Percentiles rank a stretch among this genome's conserved stretches.
Conservation (phyloP, 53 echinoderm and acorn worm species). For the Luidia sarsii region DNA sequence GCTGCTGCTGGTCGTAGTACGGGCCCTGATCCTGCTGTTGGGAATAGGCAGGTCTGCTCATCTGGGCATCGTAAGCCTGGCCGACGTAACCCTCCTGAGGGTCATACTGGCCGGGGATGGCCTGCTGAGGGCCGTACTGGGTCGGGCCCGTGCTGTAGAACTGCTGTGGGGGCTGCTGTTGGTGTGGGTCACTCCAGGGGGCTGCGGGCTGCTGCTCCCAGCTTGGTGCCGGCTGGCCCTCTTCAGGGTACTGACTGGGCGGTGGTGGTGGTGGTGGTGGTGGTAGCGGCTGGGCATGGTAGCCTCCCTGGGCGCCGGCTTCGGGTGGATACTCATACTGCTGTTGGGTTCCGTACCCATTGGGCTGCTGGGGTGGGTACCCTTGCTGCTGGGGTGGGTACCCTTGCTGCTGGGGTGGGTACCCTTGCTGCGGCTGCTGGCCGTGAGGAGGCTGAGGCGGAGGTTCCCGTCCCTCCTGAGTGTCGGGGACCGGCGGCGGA, state of each 20-base stretch:
- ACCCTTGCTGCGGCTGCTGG: background rate
- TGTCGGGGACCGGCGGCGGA: background rate
- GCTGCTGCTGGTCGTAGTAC: constrained; percentile 9
- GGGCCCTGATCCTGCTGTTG: background rate
- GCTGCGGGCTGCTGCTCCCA: constrained; percentile 33
- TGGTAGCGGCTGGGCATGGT: constrained; percentile 3
- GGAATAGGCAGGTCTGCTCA: too few relatives aligned
- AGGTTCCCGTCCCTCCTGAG: too few relatives aligned
- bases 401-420: constrained; percentile 33
- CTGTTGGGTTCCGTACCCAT: constrained; percentile 42
- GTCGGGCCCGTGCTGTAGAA: constrained; percentile 4
- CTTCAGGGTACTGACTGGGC: constrained; percentile 2
- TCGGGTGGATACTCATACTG: constrained; percentile 24
- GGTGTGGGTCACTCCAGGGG: constrained; percentile 8
- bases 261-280: constrained; percentile 11
- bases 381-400: constrained; percentile 47
- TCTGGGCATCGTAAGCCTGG: too few relatives aligned
- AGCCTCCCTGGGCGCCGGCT: background rate
- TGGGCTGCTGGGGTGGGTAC: constrained; percentile 41
- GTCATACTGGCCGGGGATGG: background rate
- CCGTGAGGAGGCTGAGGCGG: background rate
- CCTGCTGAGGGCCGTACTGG: constrained; percentile 4
- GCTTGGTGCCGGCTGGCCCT: background rate
- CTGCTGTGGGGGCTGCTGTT: constrained; percentile 20
- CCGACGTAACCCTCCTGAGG: constrained; percentile 15